Evolutionary conservation across 2,888 invertebrate species (phyloP).

Genomic region (Drosophila mettleri): DNA sequence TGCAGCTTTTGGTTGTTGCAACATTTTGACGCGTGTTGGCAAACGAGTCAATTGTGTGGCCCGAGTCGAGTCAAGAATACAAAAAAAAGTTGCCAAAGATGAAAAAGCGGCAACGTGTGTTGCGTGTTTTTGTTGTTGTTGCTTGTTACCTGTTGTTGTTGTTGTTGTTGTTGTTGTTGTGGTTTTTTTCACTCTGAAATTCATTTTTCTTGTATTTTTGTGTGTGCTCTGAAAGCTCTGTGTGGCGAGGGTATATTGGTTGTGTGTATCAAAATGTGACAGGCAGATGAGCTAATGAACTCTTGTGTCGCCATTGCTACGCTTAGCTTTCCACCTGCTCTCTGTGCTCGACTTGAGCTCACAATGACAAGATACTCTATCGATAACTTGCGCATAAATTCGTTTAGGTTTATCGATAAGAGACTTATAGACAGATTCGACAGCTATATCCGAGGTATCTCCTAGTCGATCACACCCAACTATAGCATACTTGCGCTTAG

Average conservation of each 20-base stretch:
- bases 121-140: constrained; percentile 15
- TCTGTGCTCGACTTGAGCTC: too few relatives aligned
- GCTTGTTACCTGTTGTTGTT: constrained; percentile 12
- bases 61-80: constrained; percentile 49
- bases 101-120: constrained; percentile 26
- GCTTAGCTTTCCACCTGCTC: too few relatives aligned
- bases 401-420: background rate
- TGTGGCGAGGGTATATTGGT: background rate
- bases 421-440: background rate
- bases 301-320: too few relatives aligned
- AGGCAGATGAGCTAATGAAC: background rate
- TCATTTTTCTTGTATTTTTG: constrained; percentile 30
- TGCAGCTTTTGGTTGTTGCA: constrained; percentile 38
- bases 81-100: constrained; percentile 1
- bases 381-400: too few relatives aligned
- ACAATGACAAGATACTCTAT: too few relatives aligned
- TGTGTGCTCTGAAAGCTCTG: background rate
- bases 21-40: constrained; percentile 69
- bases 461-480: background rate
- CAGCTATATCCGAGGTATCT: too few relatives aligned
- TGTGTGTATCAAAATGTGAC: background rate
- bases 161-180: background rate
- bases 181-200: constrained; percentile 12
- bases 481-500: background rate
- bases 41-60: constrained; percentile 78